phyloP scores from a whole-genome alignment of 1,140 invertebrate genomes.

The Papilio xuthus region DNA sequence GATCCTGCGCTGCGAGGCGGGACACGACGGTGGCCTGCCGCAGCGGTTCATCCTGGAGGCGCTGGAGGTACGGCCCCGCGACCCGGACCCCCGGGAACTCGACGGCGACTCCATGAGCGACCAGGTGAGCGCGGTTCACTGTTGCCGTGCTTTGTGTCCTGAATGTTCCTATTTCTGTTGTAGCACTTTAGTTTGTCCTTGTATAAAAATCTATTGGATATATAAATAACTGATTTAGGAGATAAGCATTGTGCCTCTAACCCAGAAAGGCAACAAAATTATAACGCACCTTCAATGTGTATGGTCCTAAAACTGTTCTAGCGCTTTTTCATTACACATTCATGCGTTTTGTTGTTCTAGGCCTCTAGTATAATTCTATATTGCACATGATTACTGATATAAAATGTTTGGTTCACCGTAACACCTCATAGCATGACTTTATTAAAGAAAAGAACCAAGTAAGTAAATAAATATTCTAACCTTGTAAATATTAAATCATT shows the following conservation, averaged over 20 bases:
- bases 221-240: too few relatives aligned
- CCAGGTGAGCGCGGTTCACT: conserved; percentile 75
- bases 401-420: background rate
- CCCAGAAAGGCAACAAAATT: background rate
- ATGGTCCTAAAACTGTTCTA: too few relatives aligned
- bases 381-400: too few relatives aligned
- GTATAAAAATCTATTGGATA: too few relatives aligned
- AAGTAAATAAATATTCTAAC: background rate
- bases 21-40: conserved; percentile 90
- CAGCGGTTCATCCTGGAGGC: conserved; percentile 93
- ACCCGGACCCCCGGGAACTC: conserved; percentile 61
- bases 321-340: too few relatives aligned
- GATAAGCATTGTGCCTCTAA: too few relatives aligned
- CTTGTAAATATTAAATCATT: background rate
- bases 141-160: conserved; percentile 31
- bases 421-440: background rate
- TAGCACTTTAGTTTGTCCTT: background rate
- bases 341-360: too few relatives aligned
- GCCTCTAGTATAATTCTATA: too few relatives aligned
- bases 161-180: background rate
- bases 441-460: too few relatives aligned
- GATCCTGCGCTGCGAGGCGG: conserved; percentile 87
- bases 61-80: conserved; percentile 84
- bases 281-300: too few relatives aligned
- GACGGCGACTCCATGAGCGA: conserved; percentile 84